These are phyloP conservation scores for Ylistrum balloti DNA, from an alignment of 1,140 invertebrate species.

Conservation along the genomic window DNA sequence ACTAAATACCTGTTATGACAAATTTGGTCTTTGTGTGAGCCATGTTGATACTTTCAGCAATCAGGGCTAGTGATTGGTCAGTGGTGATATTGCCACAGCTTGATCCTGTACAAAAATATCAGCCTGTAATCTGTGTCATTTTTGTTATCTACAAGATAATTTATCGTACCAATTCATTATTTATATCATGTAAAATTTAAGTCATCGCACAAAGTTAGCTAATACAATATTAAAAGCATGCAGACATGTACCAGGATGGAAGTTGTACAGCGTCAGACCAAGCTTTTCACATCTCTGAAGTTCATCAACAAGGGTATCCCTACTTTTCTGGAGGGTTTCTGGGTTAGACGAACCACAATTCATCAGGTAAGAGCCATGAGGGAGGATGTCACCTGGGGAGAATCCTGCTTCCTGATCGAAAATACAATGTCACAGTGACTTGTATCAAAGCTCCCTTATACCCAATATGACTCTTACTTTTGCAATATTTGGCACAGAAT, in stretches of 20 bases:
- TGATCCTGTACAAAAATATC: conserved; percentile 83
- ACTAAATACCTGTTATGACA: conserved; percentile 75
- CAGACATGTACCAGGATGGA: conserved; percentile 83
- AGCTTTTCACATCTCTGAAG: conserved; percentile 83
- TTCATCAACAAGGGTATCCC: conserved; percentile 83
- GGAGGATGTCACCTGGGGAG: conserved; percentile 77
- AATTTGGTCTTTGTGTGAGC: conserved; percentile 81
- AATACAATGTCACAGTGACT: background rate
- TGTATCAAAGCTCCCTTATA: background rate
- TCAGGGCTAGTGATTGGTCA: conserved; percentile 81
- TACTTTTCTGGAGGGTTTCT: conserved; percentile 83
- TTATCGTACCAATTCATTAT: no score
- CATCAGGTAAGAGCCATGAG: conserved; percentile 85
- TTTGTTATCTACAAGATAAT: no score
- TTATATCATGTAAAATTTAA: no score
- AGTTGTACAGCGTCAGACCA: conserved; percentile 84
- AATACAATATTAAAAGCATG: no score
- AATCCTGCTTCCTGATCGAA: conserved; percentile 61
- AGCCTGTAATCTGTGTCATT: no score
- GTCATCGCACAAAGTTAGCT: no score
- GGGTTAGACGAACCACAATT: conserved; percentile 83
- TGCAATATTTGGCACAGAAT: background rate
- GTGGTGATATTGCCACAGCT: conserved; percentile 81
- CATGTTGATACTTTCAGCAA: conserved; percentile 84
- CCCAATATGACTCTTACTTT: background rate